Conservation (phyloP, 2,797 vertebrate genomes). For the Natrix natrix region DNA sequence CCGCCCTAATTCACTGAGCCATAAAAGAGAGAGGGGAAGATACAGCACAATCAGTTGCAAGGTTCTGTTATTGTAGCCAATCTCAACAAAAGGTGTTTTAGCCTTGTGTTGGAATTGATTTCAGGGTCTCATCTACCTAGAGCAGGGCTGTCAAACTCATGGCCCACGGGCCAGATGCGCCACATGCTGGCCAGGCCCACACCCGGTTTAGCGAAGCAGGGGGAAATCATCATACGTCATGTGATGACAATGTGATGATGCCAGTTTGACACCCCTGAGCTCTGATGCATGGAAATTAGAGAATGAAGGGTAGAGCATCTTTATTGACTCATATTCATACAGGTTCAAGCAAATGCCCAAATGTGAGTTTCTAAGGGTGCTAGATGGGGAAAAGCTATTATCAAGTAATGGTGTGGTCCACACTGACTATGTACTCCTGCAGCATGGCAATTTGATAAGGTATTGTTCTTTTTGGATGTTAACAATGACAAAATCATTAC, state of each 20-base stretch:
- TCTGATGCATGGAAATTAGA: neutral
- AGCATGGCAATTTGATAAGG: neutral
- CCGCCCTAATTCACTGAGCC: neutral
- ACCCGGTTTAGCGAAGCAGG: too few relatives aligned
- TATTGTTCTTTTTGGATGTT: neutral
- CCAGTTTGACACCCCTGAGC: too few relatives aligned
- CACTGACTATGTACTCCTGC: neutral
- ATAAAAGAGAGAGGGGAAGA: neutral
- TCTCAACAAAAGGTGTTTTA: neutral
- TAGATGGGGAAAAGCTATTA: neutral
- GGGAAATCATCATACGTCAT: fast-evolving
- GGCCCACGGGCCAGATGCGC: too few relatives aligned
- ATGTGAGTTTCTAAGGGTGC: neutral
- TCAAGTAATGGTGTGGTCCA: neutral
- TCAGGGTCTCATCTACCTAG: neutral
- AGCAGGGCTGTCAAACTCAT: too few relatives aligned
- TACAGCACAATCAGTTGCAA: neutral
- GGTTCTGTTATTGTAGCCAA: neutral
- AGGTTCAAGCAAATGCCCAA: neutral
- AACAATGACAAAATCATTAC: neutral
- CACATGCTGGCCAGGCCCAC: too few relatives aligned
- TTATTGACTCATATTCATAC: neutral
- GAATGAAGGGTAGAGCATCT: neutral
- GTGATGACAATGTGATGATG: too few relatives aligned
- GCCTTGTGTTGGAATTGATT: neutral